phyloP scores from a whole-genome alignment of 2,888 invertebrate genomes.

The Heliconius ethilla region DNA sequence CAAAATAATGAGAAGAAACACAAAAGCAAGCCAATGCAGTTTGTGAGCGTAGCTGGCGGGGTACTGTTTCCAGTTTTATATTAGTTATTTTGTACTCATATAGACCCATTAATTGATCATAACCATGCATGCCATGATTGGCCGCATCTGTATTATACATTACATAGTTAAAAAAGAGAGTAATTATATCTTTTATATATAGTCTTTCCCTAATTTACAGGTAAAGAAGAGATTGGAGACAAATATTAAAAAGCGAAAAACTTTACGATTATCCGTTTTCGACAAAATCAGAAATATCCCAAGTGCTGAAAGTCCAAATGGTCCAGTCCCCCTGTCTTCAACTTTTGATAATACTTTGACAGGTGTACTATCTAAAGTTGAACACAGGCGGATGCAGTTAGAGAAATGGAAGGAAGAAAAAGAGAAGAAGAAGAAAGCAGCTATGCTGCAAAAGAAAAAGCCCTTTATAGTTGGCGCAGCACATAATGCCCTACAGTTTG shows the following conservation, averaged over 20 bases:
- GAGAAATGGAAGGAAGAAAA: slow-evolving; percentile 75
- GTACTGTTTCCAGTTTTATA: slow-evolving; percentile 54
- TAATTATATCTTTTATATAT: slow-evolving; percentile 16
- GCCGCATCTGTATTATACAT: slow-evolving; percentile 17
- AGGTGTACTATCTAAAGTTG: slow-evolving; percentile 51
- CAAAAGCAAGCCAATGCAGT: slow-evolving; percentile 66
- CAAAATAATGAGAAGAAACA: slow-evolving; percentile 65
- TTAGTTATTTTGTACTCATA: slow-evolving; percentile 27
- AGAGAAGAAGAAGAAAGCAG: slow-evolving; percentile 65
- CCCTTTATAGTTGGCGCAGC: slow-evolving; percentile 67
- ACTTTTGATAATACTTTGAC: too few relatives aligned
- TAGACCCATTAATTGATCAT: slow-evolving; percentile 29
- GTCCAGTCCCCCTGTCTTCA: too few relatives aligned
- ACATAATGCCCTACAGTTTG: slow-evolving; percentile 58
- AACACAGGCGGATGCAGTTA: slow-evolving; percentile 63
- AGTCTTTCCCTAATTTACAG: slow-evolving; percentile 53
- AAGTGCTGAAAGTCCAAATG: slow-evolving; percentile 52
- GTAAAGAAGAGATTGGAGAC: slow-evolving; percentile 61
- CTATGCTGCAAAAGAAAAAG: slow-evolving; percentile 63
- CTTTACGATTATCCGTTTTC: slow-evolving; percentile 59
- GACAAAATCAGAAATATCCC: slow-evolving; percentile 63
- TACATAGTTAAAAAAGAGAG: slow-evolving; percentile 24
- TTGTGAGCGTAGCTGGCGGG: slow-evolving; percentile 66
- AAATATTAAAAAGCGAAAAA: slow-evolving; percentile 60
- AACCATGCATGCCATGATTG: slow-evolving; percentile 51